Evolutionary conservation across 2,888 invertebrate species (phyloP), one percentile per base, ranked within the genome.

Genomic region (Eurois occulta): DNA sequence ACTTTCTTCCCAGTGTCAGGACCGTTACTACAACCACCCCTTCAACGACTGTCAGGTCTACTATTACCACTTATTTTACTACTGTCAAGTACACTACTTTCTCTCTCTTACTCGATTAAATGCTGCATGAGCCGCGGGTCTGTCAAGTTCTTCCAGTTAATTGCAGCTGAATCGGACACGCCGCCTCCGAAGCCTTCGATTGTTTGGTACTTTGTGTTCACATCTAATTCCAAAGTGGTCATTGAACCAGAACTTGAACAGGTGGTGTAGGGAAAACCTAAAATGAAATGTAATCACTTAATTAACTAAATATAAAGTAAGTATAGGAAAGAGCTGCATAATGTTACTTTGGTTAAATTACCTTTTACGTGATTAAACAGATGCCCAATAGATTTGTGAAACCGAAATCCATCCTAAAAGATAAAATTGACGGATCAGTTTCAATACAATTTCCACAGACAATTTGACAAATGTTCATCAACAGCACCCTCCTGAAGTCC

Each of bases 131-230:
- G 85, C 76, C 86, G 70, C n/a, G 85, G 86, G 18, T 91, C 82
- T 1, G 97, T 95, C 32, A 98, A 93, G 10, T 92, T 96, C 65
- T 93, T 94, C 83, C 98, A 97, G 91, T 98, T 98, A 38, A 98
- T 97, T 1, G 97, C 98, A 0, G 97, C 96, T 0, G 97, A 91
- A 80, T 98, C 98, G 0, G 99, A 99, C 86, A 98, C 98, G 0
- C 98, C 98, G 5, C 98, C 98, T 0, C 99, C 99, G 91, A 98
- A 99, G 0, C 99, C 99, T 43, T 97, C 87, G 16, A 99, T 97
- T 8, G 91, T 96, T 93, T 99, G 99, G 88, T 96, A 97, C 24
- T 68, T 76, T 4, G 55, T 86, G 6, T 65, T 67, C 8, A 88
- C 86, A n/a, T 90, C 83, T 73, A 91, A 13, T 7, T 67, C 69